These are phyloP conservation scores for Solenopsis fugax DNA, from an alignment of 1,140 invertebrate species.

Conservation along the genomic window DNA sequence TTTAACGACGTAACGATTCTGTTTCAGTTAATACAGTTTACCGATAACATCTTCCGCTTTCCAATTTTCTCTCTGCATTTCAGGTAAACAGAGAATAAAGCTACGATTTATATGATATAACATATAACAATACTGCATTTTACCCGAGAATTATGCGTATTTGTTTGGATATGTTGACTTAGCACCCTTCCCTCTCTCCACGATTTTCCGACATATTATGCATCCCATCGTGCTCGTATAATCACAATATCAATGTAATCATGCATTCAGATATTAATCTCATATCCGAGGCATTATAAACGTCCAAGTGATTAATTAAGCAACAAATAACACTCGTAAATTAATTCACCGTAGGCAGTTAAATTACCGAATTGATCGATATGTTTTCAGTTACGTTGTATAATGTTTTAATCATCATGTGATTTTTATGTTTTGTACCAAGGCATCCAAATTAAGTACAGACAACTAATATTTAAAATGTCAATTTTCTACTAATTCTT, in stretches of 20 bases:
- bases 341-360: conserved; percentile 33
- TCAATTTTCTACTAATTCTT: neutral
- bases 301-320: conserved; percentile 67
- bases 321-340: conserved; percentile 60
- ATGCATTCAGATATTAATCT: conserved; percentile 65
- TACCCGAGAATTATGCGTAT: conserved; percentile 25
- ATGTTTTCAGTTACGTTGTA: conserved; percentile 30
- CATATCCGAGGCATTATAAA: conserved; percentile 67
- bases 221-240: conserved; percentile 52
- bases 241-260: conserved; percentile 60
- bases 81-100: conserved; percentile 37
- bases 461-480: neutral
- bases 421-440: neutral
- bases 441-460: neutral
- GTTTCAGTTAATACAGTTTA: conserved; percentile 61
- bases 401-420: neutral
- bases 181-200: neutral
- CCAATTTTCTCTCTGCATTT: conserved; percentile 17
- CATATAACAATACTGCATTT: conserved; percentile 36
- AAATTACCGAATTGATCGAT: conserved; percentile 60
- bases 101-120: conserved; percentile 45
- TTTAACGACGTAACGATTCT: conserved; percentile 77
- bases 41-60: conserved; percentile 39
- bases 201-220: conserved; percentile 26
- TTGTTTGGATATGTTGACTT: conserved; percentile 31